Percentiles rank a stretch among this genome's conserved stretches.
phyloP scores from a whole-genome alignment of 2,113 vertebrate genomes.

The Psettodes erumei region DNA sequence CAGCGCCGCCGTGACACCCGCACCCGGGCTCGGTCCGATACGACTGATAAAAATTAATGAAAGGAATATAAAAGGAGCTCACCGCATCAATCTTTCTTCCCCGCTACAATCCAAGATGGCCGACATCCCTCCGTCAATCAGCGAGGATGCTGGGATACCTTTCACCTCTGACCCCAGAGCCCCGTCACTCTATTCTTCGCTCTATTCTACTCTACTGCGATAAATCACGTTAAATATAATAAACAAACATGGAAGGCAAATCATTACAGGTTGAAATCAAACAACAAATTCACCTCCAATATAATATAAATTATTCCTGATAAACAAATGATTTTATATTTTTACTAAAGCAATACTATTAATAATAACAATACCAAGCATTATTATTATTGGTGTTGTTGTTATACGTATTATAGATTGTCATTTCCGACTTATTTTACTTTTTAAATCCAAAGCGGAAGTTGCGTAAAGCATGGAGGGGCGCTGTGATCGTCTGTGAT shows the following conservation, averaged over 20 bases:
- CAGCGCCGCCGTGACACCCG: background rate
- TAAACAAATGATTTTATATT: too few relatives aligned
- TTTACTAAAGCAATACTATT: too few relatives aligned
- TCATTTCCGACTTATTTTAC: background rate
- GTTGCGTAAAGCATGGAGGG: too few relatives aligned
- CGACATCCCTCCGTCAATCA: constrained; percentile 65
- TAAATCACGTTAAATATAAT: too few relatives aligned
- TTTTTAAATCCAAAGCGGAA: constrained; percentile 15
- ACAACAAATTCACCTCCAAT: too few relatives aligned
- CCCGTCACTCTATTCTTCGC: constrained; percentile 6
- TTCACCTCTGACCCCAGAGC: constrained; percentile 56
- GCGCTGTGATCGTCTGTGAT: background rate
- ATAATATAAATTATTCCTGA: too few relatives aligned
- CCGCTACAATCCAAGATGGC: constrained; percentile 80
- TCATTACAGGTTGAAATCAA: too few relatives aligned
- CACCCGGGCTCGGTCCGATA: background rate
- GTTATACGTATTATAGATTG: background rate
- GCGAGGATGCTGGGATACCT: constrained; percentile 69
- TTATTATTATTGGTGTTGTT: background rate
- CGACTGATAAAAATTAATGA: constrained; percentile 14
- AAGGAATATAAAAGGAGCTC: constrained; percentile 58
- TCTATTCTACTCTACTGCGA: background rate
- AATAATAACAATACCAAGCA: too few relatives aligned
- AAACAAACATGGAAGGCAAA: too few relatives aligned
- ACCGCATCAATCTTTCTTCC: constrained; percentile 79